Percentiles rank a stretch among this genome's conserved stretches.
Evolutionary conservation across 1,140 invertebrate species (phyloP).

Genomic region (Sesamia nonagrioides): DNA sequence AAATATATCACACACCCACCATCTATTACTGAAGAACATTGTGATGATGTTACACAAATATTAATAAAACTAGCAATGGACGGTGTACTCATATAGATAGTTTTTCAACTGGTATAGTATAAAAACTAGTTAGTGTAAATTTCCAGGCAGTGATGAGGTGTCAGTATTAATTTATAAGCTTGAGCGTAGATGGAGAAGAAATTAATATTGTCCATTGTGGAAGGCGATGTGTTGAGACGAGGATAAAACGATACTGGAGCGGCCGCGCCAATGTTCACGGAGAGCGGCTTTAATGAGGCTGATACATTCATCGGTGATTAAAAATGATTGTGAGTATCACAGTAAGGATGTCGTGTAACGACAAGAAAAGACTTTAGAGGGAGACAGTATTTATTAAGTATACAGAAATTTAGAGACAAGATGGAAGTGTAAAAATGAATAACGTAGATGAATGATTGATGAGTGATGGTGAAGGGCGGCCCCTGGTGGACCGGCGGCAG

Average conservation of each 20-base stretch:
- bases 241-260: constrained; percentile 17
- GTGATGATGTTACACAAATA: neutral
- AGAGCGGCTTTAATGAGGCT: constrained; percentile 6
- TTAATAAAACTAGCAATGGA: constrained; percentile 32
- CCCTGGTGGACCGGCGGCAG: too few species aligned
- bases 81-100: constrained; percentile 1
- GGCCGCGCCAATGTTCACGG: neutral
- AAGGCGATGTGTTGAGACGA: constrained; percentile 22
- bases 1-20: constrained; percentile 7
- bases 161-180: constrained; percentile 39
- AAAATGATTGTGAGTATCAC: constrained; percentile 2
- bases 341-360: too few species aligned
- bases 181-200: constrained; percentile 34
- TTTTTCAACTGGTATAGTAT: constrained; percentile 18
- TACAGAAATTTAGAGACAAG: too few species aligned
- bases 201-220: constrained; percentile 48
- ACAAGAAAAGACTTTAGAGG: too few species aligned
- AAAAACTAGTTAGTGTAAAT: constrained; percentile 45
- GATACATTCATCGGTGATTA: constrained; percentile 28
- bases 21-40: constrained; percentile 2
- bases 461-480: too few species aligned
- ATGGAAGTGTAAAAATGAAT: too few species aligned
- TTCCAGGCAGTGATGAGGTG: constrained; percentile 35
- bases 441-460: too few species aligned
- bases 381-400: too few species aligned